Evolutionary conservation across 2,113 vertebrate genomes (phyloP).

Genomic region (Lontra canadensis): DNA sequence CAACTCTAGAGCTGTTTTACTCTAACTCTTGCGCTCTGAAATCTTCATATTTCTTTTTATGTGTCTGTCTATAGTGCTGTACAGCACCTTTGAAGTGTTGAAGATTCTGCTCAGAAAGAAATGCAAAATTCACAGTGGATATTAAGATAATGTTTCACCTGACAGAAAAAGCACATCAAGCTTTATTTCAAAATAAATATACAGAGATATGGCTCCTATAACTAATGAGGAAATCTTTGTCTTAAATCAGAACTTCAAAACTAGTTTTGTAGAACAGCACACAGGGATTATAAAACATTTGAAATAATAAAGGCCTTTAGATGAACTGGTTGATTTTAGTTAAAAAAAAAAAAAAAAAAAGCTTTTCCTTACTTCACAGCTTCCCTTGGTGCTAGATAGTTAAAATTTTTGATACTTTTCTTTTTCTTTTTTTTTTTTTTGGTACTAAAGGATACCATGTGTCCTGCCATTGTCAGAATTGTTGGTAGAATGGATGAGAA

Average conservation of each 20-base stretch:
- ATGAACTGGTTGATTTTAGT: constrained; percentile 55
- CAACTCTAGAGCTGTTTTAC: constrained; percentile 61
- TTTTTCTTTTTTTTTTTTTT: constrained; percentile 44
- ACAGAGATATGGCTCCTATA: constrained; percentile 23
- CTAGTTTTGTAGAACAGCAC: background rate
- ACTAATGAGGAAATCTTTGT: constrained; percentile 7
- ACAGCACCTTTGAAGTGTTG: constrained; percentile 12
- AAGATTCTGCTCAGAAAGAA: constrained; percentile 47
- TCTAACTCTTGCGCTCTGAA: constrained; percentile 65
- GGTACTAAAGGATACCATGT: constrained; percentile 4
- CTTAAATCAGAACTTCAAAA: constrained; percentile 53
- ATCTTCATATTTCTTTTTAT: background rate
- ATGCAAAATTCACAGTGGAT: background rate
- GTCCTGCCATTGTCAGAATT: background rate
- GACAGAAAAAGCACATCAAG: background rate
- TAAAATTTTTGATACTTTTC: constrained; percentile 24
- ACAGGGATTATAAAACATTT: constrained; percentile 35
- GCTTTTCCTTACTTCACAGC: background rate
- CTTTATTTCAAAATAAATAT: constrained; percentile 34
- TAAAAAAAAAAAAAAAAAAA: constrained; percentile 8
- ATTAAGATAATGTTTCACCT: background rate
- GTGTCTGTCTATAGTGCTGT: background rate
- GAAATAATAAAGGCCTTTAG: constrained; percentile 28
- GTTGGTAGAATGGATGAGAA: background rate
- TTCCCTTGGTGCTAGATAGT: constrained; percentile 30